Evolutionary conservation across 2,113 vertebrate genomes (phyloP).

Genomic region (Tympanuchus pallidicinctus): DNA sequence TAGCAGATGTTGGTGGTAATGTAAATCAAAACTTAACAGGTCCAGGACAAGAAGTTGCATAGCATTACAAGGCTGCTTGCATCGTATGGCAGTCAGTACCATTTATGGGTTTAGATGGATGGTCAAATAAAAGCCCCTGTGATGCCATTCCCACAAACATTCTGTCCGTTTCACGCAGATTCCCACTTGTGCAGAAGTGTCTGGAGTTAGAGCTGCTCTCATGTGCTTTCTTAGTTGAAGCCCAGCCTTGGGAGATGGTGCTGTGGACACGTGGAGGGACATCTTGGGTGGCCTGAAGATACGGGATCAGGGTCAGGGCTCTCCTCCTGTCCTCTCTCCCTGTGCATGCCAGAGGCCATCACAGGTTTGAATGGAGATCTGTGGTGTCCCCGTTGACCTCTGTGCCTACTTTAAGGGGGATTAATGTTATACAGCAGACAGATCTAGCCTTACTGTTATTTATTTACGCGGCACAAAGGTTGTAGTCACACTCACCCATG

Average conservation of each 20-base stretch:
- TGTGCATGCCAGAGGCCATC: neutral
- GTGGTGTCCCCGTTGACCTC: neutral
- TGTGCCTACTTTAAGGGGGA: fast-evolving
- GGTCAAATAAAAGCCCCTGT: neutral
- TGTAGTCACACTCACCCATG: neutral
- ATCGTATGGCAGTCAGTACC: fast-evolving
- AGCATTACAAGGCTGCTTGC: neutral
- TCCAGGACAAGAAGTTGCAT: neutral
- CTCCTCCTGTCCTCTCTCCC: neutral
- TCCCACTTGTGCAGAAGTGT: neutral
- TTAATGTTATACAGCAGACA: neutral
- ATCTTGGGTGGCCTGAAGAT: fast-evolving
- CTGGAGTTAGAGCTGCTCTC: neutral
- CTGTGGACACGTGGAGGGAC: neutral
- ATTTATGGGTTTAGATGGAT: neutral
- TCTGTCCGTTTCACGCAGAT: fast-evolving
- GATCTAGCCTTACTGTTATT: neutral
- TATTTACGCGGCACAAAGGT: neutral
- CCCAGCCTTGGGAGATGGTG: neutral
- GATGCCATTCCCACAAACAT: fast-evolving
- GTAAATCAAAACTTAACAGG: neutral
- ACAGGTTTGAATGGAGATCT: neutral
- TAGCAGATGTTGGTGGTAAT: neutral
- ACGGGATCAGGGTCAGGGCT: neutral
- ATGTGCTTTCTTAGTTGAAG: neutral